Evolutionary conservation across 2,113 vertebrate species (phyloP), one percentile per base, ranked within the genome.

Genomic region (Conger conger): DNA sequence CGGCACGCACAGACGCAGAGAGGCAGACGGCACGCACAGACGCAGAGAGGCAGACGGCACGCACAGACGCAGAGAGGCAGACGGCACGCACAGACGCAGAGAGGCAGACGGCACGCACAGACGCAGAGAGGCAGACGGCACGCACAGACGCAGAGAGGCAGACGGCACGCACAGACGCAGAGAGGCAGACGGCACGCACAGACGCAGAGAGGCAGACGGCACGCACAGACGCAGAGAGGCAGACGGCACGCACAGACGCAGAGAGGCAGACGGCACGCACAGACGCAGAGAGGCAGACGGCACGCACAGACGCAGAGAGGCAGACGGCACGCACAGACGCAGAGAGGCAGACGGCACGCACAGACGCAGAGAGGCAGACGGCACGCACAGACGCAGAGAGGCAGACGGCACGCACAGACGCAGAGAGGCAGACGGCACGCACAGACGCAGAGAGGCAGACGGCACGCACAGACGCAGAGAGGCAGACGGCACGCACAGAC

Each of bases 321-420:
- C 3, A 27, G 54, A 42, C 2, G 42, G 23, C n/a, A n/a, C n/a
- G n/a, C n/a, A n/a, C n/a, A 30, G 36, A 33, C n/a, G n/a, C 16
- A 76, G 60, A 86, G 17, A 54, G 81, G 16, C 63, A 89, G 87
- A 84, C 27, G 79, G 35, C n/a, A n/a, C n/a, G n/a, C n/a, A 82
- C 17, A 82, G 53, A 11, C n/a, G n/a, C 53, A 79, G 50, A 82
- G 35, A 68, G 20, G 40, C 37, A 83, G 57, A 63, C 7, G 0
- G 36, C n/a, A n/a, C 7, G 7, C 7, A 27, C 15, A 20, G 18
- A 20, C n/a, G n/a, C 13, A 57, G 54, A 57, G 54, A 15, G 8
- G 77, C 20, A 37, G 42, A 35, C 60, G 6, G 23, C n/a, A n/a
- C n/a, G n/a, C n/a, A n/a, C n/a, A n/a, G n/a, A 38, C n/a, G n/a